Base-by-base conservation (phyloP, 1,140 invertebrate genomes). In the Penaeus indicus region DNA sequence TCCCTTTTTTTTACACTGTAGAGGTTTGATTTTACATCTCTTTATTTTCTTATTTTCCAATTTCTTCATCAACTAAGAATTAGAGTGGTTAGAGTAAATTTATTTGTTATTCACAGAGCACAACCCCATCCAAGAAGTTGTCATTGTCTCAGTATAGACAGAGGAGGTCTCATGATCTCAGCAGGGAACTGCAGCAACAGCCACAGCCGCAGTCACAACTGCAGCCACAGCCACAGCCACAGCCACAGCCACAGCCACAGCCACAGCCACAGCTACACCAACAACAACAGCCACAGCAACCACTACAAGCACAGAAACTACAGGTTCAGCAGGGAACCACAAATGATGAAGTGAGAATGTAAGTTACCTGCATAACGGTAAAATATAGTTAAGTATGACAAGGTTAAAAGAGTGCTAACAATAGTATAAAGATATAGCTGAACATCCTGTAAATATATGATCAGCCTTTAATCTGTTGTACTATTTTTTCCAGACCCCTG, bases 81-180 rank as follows among this genome's bases (percentile, higher is more conserved):
- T 19, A 18, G 27, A n/a, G 61, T 25, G 78, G 16, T 47, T n/a
- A 32, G 8, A 47, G 11, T 81, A 38, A 63, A 63, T 32, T 64
- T 13, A 32, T 64, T 63, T 54, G 25, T 21, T 63, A 16, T n/a
- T 32, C 79, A 27, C 85, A 67, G 63, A 32, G 21, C 16, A 27
- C 63, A 25, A 60, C 63, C 27, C 64, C 85, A 62, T 42, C 77
- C 64, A 87, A 87, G 63, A 87, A 87, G 64, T 27, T 87, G 21
- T 69, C 85, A 16, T 27, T 87, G 64, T 54, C 13, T 32, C 85
- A 87, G 78, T 87, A 87, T 67, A 78, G 85, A 21, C 78, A 87
- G 67, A 81, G 85, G 54, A 61, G 69, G 19, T 87, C 85, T 16
- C 61, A 87, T 8, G 85, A 87, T 7, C 79, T 87, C 13, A 87